Evolutionary conservation across 2,888 invertebrate genomes (phyloP).

Genomic region (Pilophorus perplexus): DNA sequence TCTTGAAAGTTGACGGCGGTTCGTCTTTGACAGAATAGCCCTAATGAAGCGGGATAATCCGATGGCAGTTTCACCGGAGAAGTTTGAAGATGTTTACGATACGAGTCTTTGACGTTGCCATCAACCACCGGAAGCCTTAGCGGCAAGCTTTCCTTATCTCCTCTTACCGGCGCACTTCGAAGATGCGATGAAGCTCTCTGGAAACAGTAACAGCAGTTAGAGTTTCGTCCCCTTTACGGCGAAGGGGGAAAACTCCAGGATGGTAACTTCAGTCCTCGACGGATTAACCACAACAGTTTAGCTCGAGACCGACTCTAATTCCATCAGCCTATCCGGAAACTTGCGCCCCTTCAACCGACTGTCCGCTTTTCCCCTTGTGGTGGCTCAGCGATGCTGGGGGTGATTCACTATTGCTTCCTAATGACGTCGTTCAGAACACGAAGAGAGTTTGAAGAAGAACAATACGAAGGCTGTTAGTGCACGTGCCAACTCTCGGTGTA

Average conservation of each 20-base stretch:
- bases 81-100: slow-evolving; percentile 14
- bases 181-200: slow-evolving; percentile 14
- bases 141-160: not conserved
- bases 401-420: slow-evolving; percentile 25
- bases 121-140: not conserved
- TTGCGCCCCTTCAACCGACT: slow-evolving; percentile 1
- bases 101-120: not conserved
- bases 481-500: slow-evolving; percentile 15
- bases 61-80: not conserved
- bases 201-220: slow-evolving; percentile 27
- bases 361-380: too few species aligned
- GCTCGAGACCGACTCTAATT: slow-evolving; percentile 34
- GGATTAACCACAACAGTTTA: slow-evolving; percentile 38
- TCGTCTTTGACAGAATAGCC: slow-evolving; percentile 15
- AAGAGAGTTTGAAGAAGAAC: slow-evolving; percentile 34
- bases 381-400: not conserved
- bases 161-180: slow-evolving; percentile 6
- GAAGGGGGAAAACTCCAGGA: slow-evolving; percentile 1
- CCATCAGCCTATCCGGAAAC: slow-evolving; percentile 23
- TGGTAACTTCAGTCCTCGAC: slow-evolving; percentile 22
- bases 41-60: slow-evolving; percentile 28
- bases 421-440: slow-evolving; percentile 31
- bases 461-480: slow-evolving; percentile 33
- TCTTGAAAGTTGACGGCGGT: slow-evolving; percentile 1
- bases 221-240: not conserved